Evolutionary conservation across 2,888 invertebrate species (phyloP).

Genomic region (Diarsia brunnea): DNA sequence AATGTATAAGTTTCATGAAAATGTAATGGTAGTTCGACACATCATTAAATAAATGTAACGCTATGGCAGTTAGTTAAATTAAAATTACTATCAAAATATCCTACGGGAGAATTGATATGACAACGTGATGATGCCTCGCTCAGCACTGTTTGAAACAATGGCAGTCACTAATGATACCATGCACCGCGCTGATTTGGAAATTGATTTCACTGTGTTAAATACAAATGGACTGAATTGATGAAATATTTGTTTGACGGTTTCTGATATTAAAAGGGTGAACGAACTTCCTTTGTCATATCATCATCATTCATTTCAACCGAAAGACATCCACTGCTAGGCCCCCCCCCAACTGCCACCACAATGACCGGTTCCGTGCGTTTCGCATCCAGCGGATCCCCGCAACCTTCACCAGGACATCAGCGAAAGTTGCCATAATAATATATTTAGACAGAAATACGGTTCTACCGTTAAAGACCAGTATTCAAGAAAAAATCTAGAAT

Average conservation of each 20-base stretch:
- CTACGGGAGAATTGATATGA: background rate
- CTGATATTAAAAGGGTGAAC: too few species aligned
- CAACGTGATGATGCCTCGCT: slow-evolving; percentile 32
- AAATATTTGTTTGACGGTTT: background rate
- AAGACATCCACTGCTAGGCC: too few species aligned
- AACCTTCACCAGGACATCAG: too few species aligned
- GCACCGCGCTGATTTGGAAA: slow-evolving; percentile 34
- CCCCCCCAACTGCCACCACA: too few species aligned
- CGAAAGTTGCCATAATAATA: too few species aligned
- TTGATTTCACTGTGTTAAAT: slow-evolving; percentile 41
- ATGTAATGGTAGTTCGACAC: background rate
- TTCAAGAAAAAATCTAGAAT: background rate
- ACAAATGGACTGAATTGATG: slow-evolving; percentile 21
- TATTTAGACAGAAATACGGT: background rate
- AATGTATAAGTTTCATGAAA: slow-evolving; percentile 2
- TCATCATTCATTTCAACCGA: too few species aligned
- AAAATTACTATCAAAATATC: slow-evolving; percentile 16
- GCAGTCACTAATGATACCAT: slow-evolving; percentile 40
- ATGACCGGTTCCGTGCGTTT: too few species aligned
- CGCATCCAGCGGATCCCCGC: too few species aligned
- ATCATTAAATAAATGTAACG: slow-evolving; percentile 7
- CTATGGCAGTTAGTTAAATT: slow-evolving; percentile 12
- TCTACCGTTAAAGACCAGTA: too few species aligned
- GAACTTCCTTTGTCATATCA: background rate
- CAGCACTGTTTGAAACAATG: slow-evolving; percentile 47